Evolutionary conservation across 1,140 invertebrate species (phyloP).

Genomic region (Archegozetes longisetosus): DNA sequence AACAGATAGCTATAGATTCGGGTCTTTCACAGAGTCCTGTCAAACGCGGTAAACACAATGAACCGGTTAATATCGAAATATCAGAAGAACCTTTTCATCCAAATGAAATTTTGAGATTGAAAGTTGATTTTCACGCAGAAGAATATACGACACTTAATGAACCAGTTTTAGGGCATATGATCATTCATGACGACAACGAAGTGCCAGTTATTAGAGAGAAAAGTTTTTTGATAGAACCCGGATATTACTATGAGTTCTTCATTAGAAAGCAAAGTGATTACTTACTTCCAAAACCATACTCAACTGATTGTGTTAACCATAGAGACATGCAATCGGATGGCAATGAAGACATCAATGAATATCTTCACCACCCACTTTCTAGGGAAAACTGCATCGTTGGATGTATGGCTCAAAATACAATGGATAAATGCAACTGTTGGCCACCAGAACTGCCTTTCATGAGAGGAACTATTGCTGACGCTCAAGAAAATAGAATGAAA

Average conservation of each 20-base stretch:
- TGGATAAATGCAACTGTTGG: constrained; percentile 12
- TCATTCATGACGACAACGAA: constrained; percentile 13
- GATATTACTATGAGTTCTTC: constrained; percentile 13
- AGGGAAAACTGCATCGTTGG: constrained; percentile 6
- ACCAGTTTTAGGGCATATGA: constrained; percentile 6
- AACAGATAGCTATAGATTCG: constrained; percentile 7
- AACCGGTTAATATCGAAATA: constrained; percentile 12
- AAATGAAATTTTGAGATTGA: constrained; percentile 10
- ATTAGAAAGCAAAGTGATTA: constrained; percentile 5
- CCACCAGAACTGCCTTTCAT: constrained; percentile 13
- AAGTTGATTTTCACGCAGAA: not conserved
- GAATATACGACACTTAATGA: constrained; percentile 14
- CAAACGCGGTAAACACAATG: not conserved
- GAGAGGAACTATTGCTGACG: not conserved
- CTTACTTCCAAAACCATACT: constrained; percentile 3
- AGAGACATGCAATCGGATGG: not conserved
- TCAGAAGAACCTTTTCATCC: constrained; percentile 9
- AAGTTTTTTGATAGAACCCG: constrained; percentile 3
- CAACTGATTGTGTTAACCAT: constrained; percentile 4
- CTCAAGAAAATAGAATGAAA: not conserved
- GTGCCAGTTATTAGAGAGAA: constrained; percentile 3
- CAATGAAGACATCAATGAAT: not conserved
- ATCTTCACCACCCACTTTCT: constrained; percentile 1
- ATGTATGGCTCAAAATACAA: constrained; percentile 7
- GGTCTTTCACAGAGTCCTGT: constrained; percentile 3